Evolutionary conservation across 2,888 invertebrate species (phyloP).

Genomic region (Neoascia interrupta): DNA sequence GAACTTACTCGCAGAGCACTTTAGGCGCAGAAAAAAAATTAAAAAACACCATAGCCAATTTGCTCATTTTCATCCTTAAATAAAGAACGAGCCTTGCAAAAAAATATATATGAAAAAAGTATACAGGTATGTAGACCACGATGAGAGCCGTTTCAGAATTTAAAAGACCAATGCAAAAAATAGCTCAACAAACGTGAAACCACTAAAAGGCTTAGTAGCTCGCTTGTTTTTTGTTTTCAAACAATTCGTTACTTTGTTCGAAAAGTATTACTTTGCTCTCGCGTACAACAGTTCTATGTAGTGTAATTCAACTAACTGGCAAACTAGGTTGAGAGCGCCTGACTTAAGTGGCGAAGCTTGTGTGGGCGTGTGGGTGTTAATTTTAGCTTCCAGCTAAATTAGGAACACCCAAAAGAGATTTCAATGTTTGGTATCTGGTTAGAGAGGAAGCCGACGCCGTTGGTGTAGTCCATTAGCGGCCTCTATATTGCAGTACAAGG

Average conservation of each 20-base stretch:
- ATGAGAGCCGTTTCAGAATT: no score
- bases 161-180: neutral
- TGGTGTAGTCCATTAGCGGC: constrained; percentile 49
- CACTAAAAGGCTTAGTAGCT: constrained; percentile 48
- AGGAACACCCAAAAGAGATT: constrained; percentile 26
- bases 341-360: no score
- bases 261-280: constrained; percentile 4
- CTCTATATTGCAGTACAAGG: constrained; percentile 35
- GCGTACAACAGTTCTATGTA: constrained; percentile 23
- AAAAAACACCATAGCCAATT: constrained; percentile 31
- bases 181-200: constrained; percentile 13
- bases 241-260: constrained; percentile 42
- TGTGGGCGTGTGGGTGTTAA: constrained; percentile 26
- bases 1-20: constrained; percentile 45
- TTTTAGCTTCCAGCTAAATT: constrained; percentile 34
- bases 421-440: constrained; percentile 16
- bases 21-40: constrained; percentile 16
- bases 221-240: constrained; percentile 9
- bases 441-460: neutral
- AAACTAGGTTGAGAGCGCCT: constrained; percentile 31
- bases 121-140: no score
- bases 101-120: neutral
- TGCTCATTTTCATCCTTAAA: neutral
- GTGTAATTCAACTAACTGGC: constrained; percentile 46
- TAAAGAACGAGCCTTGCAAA: neutral